phyloP scores from a whole-genome alignment of 2,797 vertebrate species.

The Anguilla obscura region DNA sequence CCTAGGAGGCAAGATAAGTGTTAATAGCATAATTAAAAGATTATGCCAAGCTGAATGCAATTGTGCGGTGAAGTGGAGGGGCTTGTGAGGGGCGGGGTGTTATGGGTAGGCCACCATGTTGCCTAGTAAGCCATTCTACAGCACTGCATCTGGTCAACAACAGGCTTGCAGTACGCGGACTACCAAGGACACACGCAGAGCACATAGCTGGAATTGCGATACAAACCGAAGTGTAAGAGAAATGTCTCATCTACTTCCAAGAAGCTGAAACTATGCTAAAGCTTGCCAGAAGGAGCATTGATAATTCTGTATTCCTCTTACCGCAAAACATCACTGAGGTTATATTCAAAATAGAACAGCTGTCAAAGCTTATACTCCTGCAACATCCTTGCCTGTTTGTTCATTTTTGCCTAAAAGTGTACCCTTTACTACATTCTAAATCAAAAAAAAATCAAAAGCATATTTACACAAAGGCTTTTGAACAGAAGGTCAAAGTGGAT shows the following conservation, averaged over 20 bases:
- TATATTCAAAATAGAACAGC: conserved; percentile 22
- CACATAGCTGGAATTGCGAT: conserved; percentile 63
- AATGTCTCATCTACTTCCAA: conserved; percentile 64
- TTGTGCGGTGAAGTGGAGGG: conserved; percentile 26
- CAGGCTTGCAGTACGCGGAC: conserved; percentile 47
- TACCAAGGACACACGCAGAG: conserved; percentile 47
- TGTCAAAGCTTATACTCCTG: conserved; percentile 30
- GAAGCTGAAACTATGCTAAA: conserved; percentile 52
- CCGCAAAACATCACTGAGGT: conserved; percentile 38
- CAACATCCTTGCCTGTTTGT: conserved; percentile 22
- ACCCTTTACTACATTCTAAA: conserved; percentile 15
- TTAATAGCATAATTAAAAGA: background rate
- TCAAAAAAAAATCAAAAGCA: conserved; percentile 34
- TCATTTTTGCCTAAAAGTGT: conserved; percentile 12
- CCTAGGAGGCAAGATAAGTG: conserved; percentile 46
- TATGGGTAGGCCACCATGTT: background rate
- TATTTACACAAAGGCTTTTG: conserved; percentile 34
- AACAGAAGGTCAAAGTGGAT: conserved; percentile 26
- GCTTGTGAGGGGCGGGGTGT: background rate
- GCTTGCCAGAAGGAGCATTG: conserved; percentile 2
- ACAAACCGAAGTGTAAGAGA: conserved; percentile 54
- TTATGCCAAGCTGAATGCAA: conserved; percentile 44
- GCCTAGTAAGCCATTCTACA: conserved; percentile 1
- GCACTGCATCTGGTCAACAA: conserved; percentile 30
- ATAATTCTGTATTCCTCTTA: conserved; percentile 34